Evolutionary conservation across 2,797 vertebrate genomes (phyloP).

Genomic region (Prunella strophiata): DNA sequence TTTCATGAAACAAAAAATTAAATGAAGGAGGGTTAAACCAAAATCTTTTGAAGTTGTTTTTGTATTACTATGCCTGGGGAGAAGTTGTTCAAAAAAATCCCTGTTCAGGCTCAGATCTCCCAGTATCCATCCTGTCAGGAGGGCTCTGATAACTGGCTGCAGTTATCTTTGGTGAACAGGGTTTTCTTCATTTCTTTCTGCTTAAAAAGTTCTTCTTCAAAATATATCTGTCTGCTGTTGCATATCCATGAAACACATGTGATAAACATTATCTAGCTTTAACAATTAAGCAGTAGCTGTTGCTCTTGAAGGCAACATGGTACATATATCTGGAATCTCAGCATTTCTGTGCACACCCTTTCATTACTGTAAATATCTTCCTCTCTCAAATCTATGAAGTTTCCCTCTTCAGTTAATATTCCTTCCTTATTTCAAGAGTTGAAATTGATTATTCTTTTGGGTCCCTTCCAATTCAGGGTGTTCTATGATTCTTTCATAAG

Average conservation of each 20-base stretch:
- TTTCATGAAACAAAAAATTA: neutral
- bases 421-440: neutral
- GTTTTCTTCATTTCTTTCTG: neutral
- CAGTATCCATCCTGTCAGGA: neutral
- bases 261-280: neutral
- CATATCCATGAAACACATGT: neutral
- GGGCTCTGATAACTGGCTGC: neutral
- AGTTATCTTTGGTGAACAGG: neutral
- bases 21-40: neutral
- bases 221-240: neutral
- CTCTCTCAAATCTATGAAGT: neutral
- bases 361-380: neutral
- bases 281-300: neutral
- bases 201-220: neutral
- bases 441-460: neutral
- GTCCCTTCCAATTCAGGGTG: neutral
- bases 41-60: neutral
- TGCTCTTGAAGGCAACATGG: neutral
- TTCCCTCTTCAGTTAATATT: neutral
- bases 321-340: neutral
- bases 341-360: accelerated
- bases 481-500: neutral
- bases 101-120: neutral
- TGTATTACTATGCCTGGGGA: neutral
- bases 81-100: neutral